A percentile compares a stretch with the other conserved stretches of the same genome.
Evolutionary conservation across 1,140 invertebrate species (phyloP).

Genomic region (Aphidius gifuensis): DNA sequence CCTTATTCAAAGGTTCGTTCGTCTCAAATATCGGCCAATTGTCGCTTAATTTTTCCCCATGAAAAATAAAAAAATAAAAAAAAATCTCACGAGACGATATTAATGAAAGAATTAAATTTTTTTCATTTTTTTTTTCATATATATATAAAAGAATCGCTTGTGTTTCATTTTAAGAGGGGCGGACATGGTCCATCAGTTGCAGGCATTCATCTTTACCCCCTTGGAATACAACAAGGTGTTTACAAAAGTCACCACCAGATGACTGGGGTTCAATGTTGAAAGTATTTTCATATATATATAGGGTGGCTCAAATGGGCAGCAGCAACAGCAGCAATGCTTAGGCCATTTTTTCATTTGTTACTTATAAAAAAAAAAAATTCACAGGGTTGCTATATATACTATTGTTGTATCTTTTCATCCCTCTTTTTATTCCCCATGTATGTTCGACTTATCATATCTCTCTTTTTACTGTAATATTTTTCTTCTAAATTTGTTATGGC

Average conservation of each 20-base stretch:
- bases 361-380: constrained; percentile 27
- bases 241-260: constrained; percentile 55
- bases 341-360: too few species aligned
- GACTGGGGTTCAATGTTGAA: constrained; percentile 32
- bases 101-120: background rate
- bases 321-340: too few species aligned
- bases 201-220: constrained; percentile 10
- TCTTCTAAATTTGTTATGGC: too few species aligned
- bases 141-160: background rate
- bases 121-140: background rate
- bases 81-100: background rate
- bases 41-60: background rate
- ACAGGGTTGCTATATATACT: constrained; percentile 44
- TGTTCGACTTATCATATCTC: constrained; percentile 23
- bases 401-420: constrained; percentile 26
- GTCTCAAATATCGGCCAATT: constrained; percentile 5
- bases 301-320: too few species aligned
- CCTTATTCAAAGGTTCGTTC: constrained; percentile 32
- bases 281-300: too few species aligned
- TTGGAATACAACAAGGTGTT: constrained; percentile 34
- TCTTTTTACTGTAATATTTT: too few species aligned
- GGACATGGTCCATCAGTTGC: constrained; percentile 10
- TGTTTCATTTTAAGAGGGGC: background rate
- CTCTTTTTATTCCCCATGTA: constrained; percentile 15
- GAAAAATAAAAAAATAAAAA: background rate